Conservation (phyloP, 2,888 invertebrate species). For the Trilocha varians region DNA sequence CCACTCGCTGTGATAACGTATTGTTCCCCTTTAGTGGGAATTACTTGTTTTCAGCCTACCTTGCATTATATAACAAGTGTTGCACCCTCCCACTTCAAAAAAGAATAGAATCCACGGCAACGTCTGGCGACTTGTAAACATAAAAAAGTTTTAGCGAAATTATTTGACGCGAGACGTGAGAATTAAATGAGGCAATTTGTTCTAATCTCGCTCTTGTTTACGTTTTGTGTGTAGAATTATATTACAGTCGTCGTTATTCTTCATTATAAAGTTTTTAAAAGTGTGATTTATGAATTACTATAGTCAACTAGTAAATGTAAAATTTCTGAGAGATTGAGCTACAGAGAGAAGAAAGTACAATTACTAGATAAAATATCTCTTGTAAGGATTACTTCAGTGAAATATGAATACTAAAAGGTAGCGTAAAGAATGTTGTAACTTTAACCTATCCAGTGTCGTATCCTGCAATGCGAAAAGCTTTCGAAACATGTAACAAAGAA, state of each 20-base stretch:
- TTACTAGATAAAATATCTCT: neutral
- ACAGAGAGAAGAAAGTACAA: neutral
- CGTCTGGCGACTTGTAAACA: neutral
- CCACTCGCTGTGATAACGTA: conserved; percentile 36
- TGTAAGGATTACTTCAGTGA: neutral
- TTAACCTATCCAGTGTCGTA: no score
- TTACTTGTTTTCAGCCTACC: conserved; percentile 19
- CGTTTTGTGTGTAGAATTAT: neutral
- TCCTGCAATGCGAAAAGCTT: neutral
- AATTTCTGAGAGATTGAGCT: no score
- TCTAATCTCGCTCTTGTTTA: neutral
- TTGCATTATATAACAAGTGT: conserved; percentile 6
- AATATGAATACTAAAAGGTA: neutral
- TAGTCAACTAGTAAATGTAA: no score
- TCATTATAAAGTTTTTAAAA: no score
- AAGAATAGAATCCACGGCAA: conserved; percentile 17
- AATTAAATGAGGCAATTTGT: neutral
- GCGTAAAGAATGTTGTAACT: no score
- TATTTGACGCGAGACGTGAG: neutral
- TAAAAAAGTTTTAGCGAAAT: neutral
- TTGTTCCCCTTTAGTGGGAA: conserved; percentile 32
- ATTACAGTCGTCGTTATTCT: no score
- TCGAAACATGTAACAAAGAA: neutral
- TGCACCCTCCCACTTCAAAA: conserved; percentile 39
- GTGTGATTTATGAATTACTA: no score